A percentile compares a stretch with the other conserved stretches of the same genome.
Evolutionary conservation across 2,113 vertebrate genomes (phyloP).

Genomic region (Otus sunia): DNA sequence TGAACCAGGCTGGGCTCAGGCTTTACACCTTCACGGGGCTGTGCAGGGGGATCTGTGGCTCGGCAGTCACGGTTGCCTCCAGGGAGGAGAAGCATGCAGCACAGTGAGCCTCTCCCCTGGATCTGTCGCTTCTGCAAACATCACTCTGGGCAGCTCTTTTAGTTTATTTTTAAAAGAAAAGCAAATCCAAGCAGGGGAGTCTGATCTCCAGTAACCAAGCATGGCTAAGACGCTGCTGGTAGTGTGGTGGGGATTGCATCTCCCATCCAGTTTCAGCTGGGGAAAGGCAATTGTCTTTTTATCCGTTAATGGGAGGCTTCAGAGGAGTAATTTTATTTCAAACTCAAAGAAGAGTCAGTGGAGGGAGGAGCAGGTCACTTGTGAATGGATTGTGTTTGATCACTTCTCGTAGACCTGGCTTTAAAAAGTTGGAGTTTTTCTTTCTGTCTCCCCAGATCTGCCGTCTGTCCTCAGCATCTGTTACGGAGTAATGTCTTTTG

Average conservation of each 20-base stretch:
- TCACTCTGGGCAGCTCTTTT: slow-evolving; percentile 2
- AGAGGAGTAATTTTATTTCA: slow-evolving; percentile 28
- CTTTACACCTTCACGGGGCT: background rate
- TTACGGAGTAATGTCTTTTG: slow-evolving; percentile 62
- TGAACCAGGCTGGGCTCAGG: background rate
- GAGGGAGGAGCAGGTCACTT: slow-evolving; percentile 16
- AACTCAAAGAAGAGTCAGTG: background rate
- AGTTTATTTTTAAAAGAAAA: background rate
- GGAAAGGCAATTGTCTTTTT: slow-evolving; percentile 10
- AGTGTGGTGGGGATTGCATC: background rate
- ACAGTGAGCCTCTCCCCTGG: background rate
- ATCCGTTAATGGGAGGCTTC: background rate
- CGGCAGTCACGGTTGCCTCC: fast-evolving
- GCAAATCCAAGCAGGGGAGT: background rate
- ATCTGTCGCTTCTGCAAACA: background rate
- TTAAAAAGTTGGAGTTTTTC: slow-evolving; percentile 45
- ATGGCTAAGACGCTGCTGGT: fast-evolving
- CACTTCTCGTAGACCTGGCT: slow-evolving; percentile 45
- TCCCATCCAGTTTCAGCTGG: background rate
- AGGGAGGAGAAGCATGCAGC: background rate
- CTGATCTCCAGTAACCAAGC: background rate
- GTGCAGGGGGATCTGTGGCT: background rate
- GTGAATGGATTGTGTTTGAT: slow-evolving; percentile 34
- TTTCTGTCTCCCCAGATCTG: slow-evolving; percentile 48
- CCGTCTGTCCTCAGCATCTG: slow-evolving; percentile 70